phyloP scores from a whole-genome alignment of 1,140 invertebrate species.

The Drosophila ananassae region DNA sequence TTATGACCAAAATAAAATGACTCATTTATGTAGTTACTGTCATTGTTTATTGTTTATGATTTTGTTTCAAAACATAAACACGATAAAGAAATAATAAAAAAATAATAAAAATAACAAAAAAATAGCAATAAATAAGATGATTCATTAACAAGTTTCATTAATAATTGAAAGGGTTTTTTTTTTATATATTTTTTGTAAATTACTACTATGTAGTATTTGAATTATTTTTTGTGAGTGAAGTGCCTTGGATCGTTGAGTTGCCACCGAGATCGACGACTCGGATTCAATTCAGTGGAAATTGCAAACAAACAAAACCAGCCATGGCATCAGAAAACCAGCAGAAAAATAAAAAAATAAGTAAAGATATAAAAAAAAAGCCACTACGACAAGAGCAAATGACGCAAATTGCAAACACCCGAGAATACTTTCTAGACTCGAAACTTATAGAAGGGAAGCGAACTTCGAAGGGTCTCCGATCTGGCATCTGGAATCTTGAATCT shows the following conservation, averaged over 20 bases:
- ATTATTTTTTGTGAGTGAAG: not conserved
- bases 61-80: not conserved
- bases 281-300: slow-evolving; percentile 54
- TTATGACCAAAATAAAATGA: not conserved
- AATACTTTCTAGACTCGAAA: not conserved
- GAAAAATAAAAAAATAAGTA: slow-evolving; percentile 12
- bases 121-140: not conserved
- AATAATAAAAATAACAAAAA: too few relatives aligned
- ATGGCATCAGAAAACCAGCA: slow-evolving; percentile 14
- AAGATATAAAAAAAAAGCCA: slow-evolving; percentile 23
- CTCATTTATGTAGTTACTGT: not conserved
- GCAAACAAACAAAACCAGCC: slow-evolving; percentile 26
- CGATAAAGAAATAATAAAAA: not conserved
- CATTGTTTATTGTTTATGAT: not conserved
- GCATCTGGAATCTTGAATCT: not conserved
- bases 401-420: slow-evolving; percentile 56
- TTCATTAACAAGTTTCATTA: not conserved
- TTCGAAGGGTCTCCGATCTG: slow-evolving; percentile 19
- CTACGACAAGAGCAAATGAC: slow-evolving; percentile 61
- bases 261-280: slow-evolving; percentile 23
- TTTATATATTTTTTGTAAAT: slow-evolving; percentile 3
- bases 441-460: slow-evolving; percentile 2
- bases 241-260: not conserved
- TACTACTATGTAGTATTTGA: not conserved
- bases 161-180: not conserved